Conservation (phyloP, 2,888 invertebrate genomes). For the Eupelmus urozonus region DNA sequence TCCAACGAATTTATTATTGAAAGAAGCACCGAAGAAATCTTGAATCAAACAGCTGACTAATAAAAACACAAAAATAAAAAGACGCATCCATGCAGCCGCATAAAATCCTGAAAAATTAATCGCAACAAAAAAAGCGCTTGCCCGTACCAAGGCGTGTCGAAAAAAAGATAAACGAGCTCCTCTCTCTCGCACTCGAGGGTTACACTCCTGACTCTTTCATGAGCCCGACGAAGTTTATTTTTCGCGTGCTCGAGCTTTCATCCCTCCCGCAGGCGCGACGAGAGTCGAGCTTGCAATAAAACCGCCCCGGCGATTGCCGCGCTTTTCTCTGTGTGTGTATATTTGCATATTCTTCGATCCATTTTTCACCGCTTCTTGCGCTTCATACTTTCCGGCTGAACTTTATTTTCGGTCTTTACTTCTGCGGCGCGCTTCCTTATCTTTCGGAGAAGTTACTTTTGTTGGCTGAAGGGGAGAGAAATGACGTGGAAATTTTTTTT, state of each 20-base stretch:
- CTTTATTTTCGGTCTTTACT: constrained; percentile 6
- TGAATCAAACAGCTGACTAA: background rate
- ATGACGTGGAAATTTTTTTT: background rate
- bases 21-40: background rate
- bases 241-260: background rate
- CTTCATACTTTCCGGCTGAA: background rate
- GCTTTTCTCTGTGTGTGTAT: background rate
- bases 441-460: background rate
- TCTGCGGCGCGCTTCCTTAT: constrained; percentile 5
- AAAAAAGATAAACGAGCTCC: background rate
- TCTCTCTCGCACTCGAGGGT: too few species aligned
- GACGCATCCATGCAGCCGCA: background rate
- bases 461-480: background rate
- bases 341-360: constrained; percentile 54
- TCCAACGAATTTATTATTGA: background rate
- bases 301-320: background rate
- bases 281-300: too few species aligned
- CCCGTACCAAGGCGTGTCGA: background rate
- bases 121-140: background rate
- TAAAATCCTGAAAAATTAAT: constrained; percentile 19
- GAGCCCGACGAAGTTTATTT: constrained; percentile 22
- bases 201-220: too few species aligned
- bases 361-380: constrained; percentile 37
- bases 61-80: background rate
- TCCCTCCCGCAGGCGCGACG: background rate